A percentile compares a stretch with the other conserved stretches of the same genome.
phyloP scores from a whole-genome alignment of 2,113 vertebrate genomes.

The Oceanites oceanicus region DNA sequence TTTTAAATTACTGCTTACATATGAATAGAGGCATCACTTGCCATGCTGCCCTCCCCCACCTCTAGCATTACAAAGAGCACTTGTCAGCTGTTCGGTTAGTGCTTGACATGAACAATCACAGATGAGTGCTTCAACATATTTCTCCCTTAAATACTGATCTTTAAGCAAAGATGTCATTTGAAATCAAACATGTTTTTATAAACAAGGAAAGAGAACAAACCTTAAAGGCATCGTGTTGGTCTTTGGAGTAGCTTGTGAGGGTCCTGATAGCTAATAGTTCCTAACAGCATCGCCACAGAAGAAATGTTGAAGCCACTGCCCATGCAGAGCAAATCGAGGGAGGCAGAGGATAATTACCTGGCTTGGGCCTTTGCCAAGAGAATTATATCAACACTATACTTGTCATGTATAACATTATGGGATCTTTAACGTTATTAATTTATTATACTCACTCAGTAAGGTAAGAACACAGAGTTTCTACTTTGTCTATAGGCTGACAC shows the following conservation, averaged over 20 bases:
- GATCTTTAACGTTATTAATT: background rate
- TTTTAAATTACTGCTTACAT: background rate
- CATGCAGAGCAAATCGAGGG: fast-evolving
- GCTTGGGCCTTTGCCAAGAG: background rate
- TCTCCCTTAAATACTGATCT: background rate
- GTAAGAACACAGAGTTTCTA: background rate
- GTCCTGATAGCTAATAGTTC: background rate
- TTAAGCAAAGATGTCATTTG: background rate
- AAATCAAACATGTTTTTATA: background rate
- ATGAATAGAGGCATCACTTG: background rate
- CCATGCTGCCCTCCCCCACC: background rate
- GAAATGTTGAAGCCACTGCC: fast-evolving
- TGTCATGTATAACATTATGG: background rate
- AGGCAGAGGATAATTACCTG: background rate
- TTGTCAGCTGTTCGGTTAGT: background rate
- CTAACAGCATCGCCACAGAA: background rate
- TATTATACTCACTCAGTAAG: background rate
- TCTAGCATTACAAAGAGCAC: background rate
- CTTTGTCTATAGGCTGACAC: background rate
- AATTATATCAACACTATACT: background rate
- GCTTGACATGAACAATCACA: background rate
- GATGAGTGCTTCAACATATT: background rate
- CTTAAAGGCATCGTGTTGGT: background rate
- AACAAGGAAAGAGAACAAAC: background rate
- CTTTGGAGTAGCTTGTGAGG: background rate